phyloP scores from a whole-genome alignment of 2,888 invertebrate species.

The Diarsia rubi region DNA sequence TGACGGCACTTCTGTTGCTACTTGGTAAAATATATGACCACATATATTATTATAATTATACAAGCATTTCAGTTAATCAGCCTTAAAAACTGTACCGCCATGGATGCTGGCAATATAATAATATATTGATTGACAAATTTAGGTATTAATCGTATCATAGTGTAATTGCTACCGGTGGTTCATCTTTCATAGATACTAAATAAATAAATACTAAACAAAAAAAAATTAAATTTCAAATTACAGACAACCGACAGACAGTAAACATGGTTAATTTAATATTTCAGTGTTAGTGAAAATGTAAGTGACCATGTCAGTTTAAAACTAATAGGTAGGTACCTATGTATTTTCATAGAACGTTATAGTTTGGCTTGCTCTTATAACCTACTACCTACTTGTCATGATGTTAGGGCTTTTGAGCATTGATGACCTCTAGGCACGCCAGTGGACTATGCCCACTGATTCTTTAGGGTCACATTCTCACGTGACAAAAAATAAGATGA shows the following conservation, averaged over 20 bases:
- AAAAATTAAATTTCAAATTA: background rate
- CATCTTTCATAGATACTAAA: background rate
- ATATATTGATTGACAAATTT: background rate
- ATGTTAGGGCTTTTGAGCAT: too few species aligned
- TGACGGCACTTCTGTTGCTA: background rate
- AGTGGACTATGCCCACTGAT: background rate
- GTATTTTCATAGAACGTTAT: too few species aligned
- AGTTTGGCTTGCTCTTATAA: too few species aligned
- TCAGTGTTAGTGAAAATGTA: too few species aligned
- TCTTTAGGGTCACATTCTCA: background rate
- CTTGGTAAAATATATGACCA: background rate
- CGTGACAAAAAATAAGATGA: conserved; percentile 10
- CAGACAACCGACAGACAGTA: too few species aligned
- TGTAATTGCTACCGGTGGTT: background rate
- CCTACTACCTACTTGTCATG: too few species aligned
- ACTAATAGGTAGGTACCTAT: too few species aligned
- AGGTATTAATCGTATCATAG: background rate
- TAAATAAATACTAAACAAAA: background rate
- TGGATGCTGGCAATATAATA: background rate
- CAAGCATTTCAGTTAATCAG: background rate
- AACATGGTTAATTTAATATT: too few species aligned
- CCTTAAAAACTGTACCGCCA: background rate
- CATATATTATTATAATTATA: background rate
- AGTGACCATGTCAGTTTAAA: too few species aligned
- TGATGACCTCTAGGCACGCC: too few species aligned